Evolutionary conservation across 2,113 vertebrate genomes (phyloP).

Genomic region (Pagrus major): DNA sequence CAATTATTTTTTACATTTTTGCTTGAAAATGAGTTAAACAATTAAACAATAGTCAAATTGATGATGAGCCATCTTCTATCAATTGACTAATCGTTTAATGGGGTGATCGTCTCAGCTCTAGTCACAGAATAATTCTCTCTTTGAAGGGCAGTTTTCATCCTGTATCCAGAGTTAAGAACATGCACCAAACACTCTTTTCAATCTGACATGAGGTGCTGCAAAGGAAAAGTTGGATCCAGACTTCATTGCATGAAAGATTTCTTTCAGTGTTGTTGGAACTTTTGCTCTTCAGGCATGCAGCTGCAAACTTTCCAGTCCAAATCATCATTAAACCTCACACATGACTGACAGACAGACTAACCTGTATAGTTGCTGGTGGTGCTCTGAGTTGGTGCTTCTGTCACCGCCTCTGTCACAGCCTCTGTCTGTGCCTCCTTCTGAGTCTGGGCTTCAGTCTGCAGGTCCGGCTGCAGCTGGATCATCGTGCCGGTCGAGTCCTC

Average conservation of each 20-base stretch:
- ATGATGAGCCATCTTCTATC: too few relatives aligned
- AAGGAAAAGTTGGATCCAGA: background rate
- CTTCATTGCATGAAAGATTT: background rate
- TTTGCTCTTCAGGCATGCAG: background rate
- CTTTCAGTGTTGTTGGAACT: background rate
- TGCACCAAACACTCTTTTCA: background rate
- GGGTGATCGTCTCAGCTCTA: background rate
- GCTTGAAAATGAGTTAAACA: too few relatives aligned
- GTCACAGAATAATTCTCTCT: background rate
- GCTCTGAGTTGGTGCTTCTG: conserved; percentile 36
- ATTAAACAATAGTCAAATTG: too few relatives aligned
- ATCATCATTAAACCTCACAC: background rate
- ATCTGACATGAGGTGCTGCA: background rate
- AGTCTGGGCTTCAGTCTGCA: conserved; percentile 67
- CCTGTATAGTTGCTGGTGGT: conserved; percentile 81
- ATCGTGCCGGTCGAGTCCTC: conserved; percentile 56
- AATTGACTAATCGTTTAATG: too few relatives aligned
- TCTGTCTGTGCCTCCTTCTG: conserved; percentile 35
- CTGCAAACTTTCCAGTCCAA: conserved; percentile 2
- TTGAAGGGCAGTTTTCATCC: background rate
- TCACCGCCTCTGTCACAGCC: conserved; percentile 12
- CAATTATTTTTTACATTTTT: background rate
- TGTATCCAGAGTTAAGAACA: background rate
- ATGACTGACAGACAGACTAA: conserved; percentile 32
- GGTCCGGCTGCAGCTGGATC: conserved; percentile 65